Evolutionary conservation across 2,797 vertebrate species (phyloP), one percentile per base, ranked within the genome.

Genomic region (Pelochelys cantorii): DNA sequence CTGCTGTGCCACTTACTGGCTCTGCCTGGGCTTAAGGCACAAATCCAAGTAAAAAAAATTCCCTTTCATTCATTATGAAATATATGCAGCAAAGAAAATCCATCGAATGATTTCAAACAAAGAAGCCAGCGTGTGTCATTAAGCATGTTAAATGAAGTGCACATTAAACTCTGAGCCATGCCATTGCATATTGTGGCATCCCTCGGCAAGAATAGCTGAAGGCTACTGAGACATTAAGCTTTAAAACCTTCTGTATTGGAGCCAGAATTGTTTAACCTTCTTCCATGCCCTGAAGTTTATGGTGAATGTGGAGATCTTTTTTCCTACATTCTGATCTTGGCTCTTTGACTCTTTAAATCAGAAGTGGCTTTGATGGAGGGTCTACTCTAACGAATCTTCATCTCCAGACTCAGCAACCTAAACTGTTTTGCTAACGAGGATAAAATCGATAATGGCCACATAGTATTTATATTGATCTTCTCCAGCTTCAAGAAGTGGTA

Each of bases 271-370:
- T 80, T 86, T 94, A 81, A 85, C 52, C 14, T 83, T 89, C 52
- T 92, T 83, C 59, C 23, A 60, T 77, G 23, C 71, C 15, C 17
- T 83, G 75, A 27, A 85, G 27, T 62, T 81, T 25, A 80, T 68
- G 57, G 92, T 94, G 18, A 31, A 42, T 42, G 1, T 37, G 20
- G 52, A 23, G 53, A 55, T 55, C 48, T 55, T n/a, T 56, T 14
- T 0, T 0, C 8, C 2, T 74, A 2, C 4, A 6, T 2, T 20
- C 29, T 0, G 15, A 15, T 86, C 17, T n/a, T 85, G 34, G 5
- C 54, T 86, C 11, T 89, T 14, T 3, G 25, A 27, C 4, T 42
- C 48, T 86, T 71, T 81, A 10, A 52, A 0, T 54, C 22, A 53
- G 71, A 83, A 79, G 1, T 12, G 29, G 10, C 29, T 56, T 14